phyloP scores from a whole-genome alignment of 1,140 invertebrate species.

The Apis florea region DNA sequence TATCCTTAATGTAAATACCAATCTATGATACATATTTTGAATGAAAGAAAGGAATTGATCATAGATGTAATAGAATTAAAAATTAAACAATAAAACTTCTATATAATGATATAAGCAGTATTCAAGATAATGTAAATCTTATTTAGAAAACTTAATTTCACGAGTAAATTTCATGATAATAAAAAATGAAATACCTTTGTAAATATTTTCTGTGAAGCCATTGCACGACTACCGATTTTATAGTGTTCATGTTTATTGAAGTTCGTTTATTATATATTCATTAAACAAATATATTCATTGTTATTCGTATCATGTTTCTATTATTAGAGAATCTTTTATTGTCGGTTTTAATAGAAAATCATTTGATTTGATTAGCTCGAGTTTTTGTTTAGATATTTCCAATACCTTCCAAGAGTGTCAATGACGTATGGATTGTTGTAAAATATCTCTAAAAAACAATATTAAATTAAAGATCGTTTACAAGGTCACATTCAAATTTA shows the following conservation, averaged over 20 bases:
- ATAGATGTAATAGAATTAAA: neutral
- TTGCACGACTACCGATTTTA: constrained; percentile 83
- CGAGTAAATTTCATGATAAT: neutral
- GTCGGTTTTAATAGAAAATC: constrained; percentile 19
- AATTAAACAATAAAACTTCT: neutral
- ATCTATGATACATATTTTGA: neutral
- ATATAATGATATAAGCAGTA: too few species aligned
- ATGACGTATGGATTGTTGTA: constrained; percentile 14
- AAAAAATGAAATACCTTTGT: constrained; percentile 80
- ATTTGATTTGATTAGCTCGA: neutral
- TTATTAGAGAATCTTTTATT: constrained; percentile 79
- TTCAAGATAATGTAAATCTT: neutral
- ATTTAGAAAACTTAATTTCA: neutral
- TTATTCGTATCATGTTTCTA: constrained; percentile 77
- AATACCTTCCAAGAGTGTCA: constrained; percentile 12
- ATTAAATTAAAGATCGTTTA: constrained; percentile 75
- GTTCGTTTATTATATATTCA: constrained; percentile 82
- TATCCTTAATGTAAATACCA: constrained; percentile 1
- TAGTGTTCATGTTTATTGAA: constrained; percentile 80
- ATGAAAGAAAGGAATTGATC: neutral
- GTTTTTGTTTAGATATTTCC: neutral
- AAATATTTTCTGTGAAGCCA: constrained; percentile 83
- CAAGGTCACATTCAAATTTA: constrained; percentile 72
- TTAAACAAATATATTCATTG: constrained; percentile 82
- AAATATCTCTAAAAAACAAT: constrained; percentile 36